These are phyloP conservation scores for Carapus acus DNA, from an alignment of 2,797 vertebrate genomes.

Conservation along the genomic window DNA sequence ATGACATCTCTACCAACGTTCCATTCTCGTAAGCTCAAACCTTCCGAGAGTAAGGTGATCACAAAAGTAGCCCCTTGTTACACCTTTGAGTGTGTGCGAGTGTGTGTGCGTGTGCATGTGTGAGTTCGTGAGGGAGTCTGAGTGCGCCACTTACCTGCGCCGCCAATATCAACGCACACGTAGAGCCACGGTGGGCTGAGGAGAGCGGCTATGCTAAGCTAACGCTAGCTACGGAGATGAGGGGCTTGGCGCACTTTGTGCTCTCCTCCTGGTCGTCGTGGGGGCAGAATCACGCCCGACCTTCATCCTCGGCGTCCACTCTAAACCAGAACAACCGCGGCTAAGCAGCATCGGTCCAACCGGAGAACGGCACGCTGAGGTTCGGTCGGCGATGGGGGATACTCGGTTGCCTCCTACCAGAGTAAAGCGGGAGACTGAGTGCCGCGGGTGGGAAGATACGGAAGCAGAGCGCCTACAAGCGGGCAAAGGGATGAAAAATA, in stretches of 20 bases:
- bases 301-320: slow-evolving; percentile 31
- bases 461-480: too few relatives aligned
- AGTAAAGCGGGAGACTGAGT: too few relatives aligned
- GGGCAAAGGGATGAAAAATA: too few relatives aligned
- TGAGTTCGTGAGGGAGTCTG: not conserved
- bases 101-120: too few relatives aligned
- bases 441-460: too few relatives aligned
- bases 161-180: slow-evolving; percentile 10
- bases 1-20: too few relatives aligned
- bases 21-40: too few relatives aligned
- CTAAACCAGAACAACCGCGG: accelerated
- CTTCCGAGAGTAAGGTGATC: too few relatives aligned
- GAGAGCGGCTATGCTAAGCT: slow-evolving; percentile 32
- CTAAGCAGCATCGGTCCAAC: not conserved
- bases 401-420: too few relatives aligned
- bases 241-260: slow-evolving; percentile 41
- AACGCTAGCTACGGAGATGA: slow-evolving; percentile 43
- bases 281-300: slow-evolving; percentile 10
- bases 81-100: too few relatives aligned
- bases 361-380: not conserved
- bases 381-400: not conserved
- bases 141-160: slow-evolving; percentile 36
- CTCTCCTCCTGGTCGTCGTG: slow-evolving; percentile 13
- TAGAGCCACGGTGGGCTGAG: slow-evolving; percentile 23
- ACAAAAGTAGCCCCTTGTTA: too few relatives aligned